Evolutionary conservation across 2,888 invertebrate genomes (phyloP), one percentile per base, ranked within the genome.

Genomic region (Tipula vernalis): DNA sequence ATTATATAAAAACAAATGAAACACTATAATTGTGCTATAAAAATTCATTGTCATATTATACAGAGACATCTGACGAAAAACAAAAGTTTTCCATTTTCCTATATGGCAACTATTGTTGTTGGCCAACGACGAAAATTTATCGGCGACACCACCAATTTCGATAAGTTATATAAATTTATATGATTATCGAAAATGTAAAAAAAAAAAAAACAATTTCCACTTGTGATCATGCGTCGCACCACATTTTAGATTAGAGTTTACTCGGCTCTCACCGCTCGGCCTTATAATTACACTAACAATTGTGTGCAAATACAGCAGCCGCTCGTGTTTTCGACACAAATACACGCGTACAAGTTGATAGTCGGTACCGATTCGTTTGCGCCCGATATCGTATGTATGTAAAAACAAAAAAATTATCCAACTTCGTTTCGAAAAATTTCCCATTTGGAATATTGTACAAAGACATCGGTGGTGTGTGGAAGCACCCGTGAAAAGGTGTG

Each of bases 401-500:
- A 0, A 71, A 12, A 71, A 71, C 28, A 84, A 84, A 84, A 84
- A 84, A 39, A 15, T 84, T 84, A 41, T 84, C 28, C 84, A 84
- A 39, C 84, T 39, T 84, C 84, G 84, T 84, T 84, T 39, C 41
- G 39, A 39, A 84, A 84, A 84, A 84, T 84, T 85, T 85, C 42
- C 85, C 85, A 85, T 85, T 28, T 85, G 13, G 15, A 84, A 84
- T 84, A 85, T 85, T 85, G 85, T 85, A 85, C 85, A 85, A 85
- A 85, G 85, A 85, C 85, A 42, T 85, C 85, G 85, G 85, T 85
- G 85, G 85, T 85, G 85, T 85, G 85, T 85, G 42, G 85, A 87
- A 88, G 87, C 87, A 87, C 87, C 87, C 87, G 87, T 88, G 87
- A 88, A 88, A 88, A 88, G 88, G 88, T 88, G 88, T 88, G 88